Evolutionary conservation across 2,797 vertebrate species (phyloP).

Genomic region (Hippopotamyrus pictus): DNA sequence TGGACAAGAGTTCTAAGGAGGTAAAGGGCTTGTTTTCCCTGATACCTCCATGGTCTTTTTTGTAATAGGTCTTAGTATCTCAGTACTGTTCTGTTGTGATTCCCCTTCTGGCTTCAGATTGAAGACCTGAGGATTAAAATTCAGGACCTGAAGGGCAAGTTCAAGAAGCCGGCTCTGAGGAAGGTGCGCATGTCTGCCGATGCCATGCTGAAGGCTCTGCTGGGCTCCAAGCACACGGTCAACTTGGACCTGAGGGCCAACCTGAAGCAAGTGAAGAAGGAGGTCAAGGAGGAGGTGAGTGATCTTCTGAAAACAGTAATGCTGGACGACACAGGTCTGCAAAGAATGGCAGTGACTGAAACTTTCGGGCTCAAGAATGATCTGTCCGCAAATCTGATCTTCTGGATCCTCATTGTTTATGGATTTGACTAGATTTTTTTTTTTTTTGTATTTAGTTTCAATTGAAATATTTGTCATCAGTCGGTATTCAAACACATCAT

Average conservation of each 20-base stretch:
- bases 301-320: not conserved
- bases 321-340: not conserved
- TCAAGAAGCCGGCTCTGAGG: constrained; percentile 72
- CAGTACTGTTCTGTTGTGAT: not conserved
- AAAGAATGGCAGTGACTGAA: not conserved
- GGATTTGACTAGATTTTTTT: not conserved
- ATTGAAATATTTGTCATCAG: not conserved
- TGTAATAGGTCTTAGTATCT: not conserved
- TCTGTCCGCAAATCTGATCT: not conserved
- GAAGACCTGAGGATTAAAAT: constrained; percentile 81
- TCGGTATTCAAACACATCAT: constrained; percentile 1
- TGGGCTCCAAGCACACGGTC: constrained; percentile 85
- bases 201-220: constrained; percentile 75
- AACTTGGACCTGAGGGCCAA: constrained; percentile 81
- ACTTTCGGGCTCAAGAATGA: not conserved
- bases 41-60: not conserved
- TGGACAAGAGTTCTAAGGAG: constrained; percentile 80
- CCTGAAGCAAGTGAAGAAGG: constrained; percentile 84
- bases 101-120: constrained; percentile 52
- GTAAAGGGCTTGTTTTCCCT: constrained; percentile 47
- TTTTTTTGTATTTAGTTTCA: too few relatives aligned
- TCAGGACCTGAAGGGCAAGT: constrained; percentile 79
- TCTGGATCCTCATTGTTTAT: not conserved
- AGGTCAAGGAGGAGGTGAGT: constrained; percentile 69
- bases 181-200: constrained; percentile 81